These are phyloP conservation scores for Lindbergichthys nudifrons DNA, from an alignment of 2,797 vertebrate genomes.

Conservation along the genomic window DNA sequence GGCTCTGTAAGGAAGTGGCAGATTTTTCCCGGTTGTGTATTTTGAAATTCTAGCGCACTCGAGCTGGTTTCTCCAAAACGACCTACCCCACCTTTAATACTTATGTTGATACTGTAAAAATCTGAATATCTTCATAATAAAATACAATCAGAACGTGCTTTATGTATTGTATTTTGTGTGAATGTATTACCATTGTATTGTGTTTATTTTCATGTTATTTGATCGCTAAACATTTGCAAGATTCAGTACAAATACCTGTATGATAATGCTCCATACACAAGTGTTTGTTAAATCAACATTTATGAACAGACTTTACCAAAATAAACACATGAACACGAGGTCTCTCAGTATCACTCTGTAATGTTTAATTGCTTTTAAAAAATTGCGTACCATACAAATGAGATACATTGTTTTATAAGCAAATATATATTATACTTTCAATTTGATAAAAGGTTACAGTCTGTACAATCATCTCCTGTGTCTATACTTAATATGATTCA, in stretches of 20 bases:
- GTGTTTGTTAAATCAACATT: not conserved
- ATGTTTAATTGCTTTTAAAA: conserved; percentile 76
- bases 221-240: not conserved
- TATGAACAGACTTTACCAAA: conserved; percentile 2
- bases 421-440: conserved; percentile 89
- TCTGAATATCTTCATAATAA: not conserved
- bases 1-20: too few relatives aligned
- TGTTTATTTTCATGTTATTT: not conserved
- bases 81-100: too few relatives aligned
- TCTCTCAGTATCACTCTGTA: conserved; percentile 65
- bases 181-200: not conserved
- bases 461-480: conserved; percentile 74
- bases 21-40: too few relatives aligned
- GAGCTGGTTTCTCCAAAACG: too few relatives aligned
- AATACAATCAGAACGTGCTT: not conserved
- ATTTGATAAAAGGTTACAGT: conserved; percentile 80
- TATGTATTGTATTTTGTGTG: not conserved
- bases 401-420: conserved; percentile 81
- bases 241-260: not conserved
- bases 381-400: conserved; percentile 82
- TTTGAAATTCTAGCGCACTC: too few relatives aligned
- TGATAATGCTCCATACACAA: not conserved
- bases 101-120: too few relatives aligned
- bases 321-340: conserved; percentile 15
- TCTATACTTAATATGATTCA: conserved; percentile 37